Percentiles rank a stretch among this genome's conserved stretches.
These are phyloP conservation scores for Hypanus sabinus DNA, from an alignment of 2,113 vertebrate genomes.

Conservation along the genomic window DNA sequence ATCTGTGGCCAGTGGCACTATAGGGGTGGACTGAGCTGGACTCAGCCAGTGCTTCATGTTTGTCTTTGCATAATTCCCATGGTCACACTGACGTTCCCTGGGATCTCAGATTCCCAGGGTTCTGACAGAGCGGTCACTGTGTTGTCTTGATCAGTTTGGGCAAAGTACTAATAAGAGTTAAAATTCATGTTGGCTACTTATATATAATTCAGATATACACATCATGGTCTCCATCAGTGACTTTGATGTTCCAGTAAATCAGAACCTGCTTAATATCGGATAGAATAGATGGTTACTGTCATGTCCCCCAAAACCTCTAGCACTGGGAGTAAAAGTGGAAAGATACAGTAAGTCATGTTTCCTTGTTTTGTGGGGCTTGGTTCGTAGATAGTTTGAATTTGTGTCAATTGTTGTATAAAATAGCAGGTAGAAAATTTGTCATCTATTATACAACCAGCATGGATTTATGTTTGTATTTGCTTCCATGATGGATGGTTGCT, in stretches of 20 bases:
- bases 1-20: neutral
- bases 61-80: too few relatives aligned
- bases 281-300: too few relatives aligned
- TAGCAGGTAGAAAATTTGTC: neutral
- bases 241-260: neutral
- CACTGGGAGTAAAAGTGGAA: neutral
- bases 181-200: neutral
- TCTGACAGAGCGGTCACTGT: neutral
- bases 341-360: neutral
- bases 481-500: neutral
- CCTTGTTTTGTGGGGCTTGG: neutral
- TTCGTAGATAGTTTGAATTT: neutral
- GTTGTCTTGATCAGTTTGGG: neutral
- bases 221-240: too few relatives aligned
- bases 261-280: neutral
- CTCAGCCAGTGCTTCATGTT: too few relatives aligned
- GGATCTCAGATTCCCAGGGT: neutral
- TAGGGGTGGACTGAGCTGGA: too few relatives aligned
- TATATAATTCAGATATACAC: neutral
- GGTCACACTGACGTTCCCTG: too few relatives aligned
- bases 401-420: neutral
- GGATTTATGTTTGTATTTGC: neutral
- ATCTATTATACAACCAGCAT: neutral
- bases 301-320: neutral
- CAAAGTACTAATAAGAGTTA: neutral